Percentiles rank a stretch among this genome's conserved stretches.
These are phyloP conservation scores for Macropis europaea DNA, from an alignment of 2,888 invertebrate species.

Conservation along the genomic window DNA sequence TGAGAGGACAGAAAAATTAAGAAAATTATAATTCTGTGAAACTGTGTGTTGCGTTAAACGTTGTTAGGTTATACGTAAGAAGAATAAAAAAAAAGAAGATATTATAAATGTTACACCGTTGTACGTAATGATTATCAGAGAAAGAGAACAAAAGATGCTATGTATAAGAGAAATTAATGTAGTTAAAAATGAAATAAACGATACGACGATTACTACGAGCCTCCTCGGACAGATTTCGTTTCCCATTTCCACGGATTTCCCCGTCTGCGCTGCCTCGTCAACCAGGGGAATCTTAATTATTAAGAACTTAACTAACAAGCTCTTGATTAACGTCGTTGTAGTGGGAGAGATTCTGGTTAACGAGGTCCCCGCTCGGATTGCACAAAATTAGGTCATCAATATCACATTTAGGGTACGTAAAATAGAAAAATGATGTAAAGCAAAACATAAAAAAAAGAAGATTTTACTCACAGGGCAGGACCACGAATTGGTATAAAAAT, in stretches of 20 bases:
- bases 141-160: slow-evolving; percentile 32
- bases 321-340: slow-evolving; percentile 17
- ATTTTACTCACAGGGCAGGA: too few relatives aligned
- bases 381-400: too few relatives aligned
- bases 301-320: slow-evolving; percentile 16
- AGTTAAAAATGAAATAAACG: slow-evolving; percentile 66
- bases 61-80: slow-evolving; percentile 69
- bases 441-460: too few relatives aligned
- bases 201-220: slow-evolving; percentile 56
- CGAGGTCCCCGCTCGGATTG: too few relatives aligned
- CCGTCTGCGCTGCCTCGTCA: not conserved
- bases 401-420: too few relatives aligned
- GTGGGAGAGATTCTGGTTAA: too few relatives aligned
- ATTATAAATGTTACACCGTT: slow-evolving; percentile 76
- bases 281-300: not conserved
- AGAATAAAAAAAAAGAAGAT: slow-evolving; percentile 41
- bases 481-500: too few relatives aligned
- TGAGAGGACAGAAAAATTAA: not conserved
- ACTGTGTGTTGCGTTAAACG: slow-evolving; percentile 71
- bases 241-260: not conserved
- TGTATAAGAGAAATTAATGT: slow-evolving; percentile 67
- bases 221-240: not conserved
- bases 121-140: slow-evolving; percentile 68
- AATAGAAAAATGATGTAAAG: too few relatives aligned
- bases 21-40: slow-evolving; percentile 15